These are phyloP conservation scores for Amphiura filiformis DNA, from an alignment of 35 echinoderm and acorn worm species.

Conservation along the genomic window DNA sequence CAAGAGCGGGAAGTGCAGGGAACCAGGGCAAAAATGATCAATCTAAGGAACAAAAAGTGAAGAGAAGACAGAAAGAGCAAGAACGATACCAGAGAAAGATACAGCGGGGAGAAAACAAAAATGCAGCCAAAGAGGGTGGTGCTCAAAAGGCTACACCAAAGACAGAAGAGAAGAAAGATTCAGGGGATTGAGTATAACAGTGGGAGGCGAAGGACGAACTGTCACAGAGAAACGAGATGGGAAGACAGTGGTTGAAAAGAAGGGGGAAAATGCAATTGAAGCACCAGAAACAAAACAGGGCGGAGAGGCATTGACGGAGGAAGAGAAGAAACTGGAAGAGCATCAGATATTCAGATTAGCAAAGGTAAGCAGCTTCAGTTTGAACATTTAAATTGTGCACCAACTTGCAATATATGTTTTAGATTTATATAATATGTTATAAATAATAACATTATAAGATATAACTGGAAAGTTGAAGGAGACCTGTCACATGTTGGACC, in stretches of 20 bases:
- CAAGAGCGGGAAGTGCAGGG: not conserved
- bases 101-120: not conserved
- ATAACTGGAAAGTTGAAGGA: too few relatives aligned
- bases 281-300: not conserved
- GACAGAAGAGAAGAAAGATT: not conserved
- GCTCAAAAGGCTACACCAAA: not conserved
- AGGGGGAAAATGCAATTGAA: not conserved
- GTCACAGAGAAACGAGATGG: not conserved
- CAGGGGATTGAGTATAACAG: not conserved
- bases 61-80: constrained; percentile 17
- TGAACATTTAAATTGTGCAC: too few relatives aligned
- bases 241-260: not conserved
- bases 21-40: not conserved
- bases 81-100: constrained; percentile 19
- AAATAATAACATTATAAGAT: too few relatives aligned
- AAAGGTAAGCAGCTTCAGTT: constrained; percentile 51
- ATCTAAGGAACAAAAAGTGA: not conserved
- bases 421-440: too few relatives aligned
- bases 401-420: too few relatives aligned
- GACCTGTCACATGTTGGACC: too few relatives aligned
- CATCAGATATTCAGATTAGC: constrained; percentile 51
- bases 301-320: not conserved
- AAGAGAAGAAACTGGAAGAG: constrained; percentile 16
- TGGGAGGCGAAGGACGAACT: not conserved
- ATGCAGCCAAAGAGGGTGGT: not conserved